Conservation (phyloP, 2,113 vertebrate species). For the Xiphophorus hellerii region DNA sequence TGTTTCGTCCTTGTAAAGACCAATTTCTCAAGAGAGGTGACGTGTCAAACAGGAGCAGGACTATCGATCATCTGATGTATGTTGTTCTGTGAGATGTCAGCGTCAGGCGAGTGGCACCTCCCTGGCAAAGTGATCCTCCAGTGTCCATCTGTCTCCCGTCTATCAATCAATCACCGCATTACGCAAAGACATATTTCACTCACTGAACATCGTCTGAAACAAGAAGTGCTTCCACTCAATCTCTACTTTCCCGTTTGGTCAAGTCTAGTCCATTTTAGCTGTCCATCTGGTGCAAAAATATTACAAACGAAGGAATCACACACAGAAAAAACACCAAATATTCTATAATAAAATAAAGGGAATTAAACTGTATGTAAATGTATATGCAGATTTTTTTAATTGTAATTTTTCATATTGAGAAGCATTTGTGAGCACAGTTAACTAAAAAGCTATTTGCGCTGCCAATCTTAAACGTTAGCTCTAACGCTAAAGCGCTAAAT, state of each 20-base stretch:
- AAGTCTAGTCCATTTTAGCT: conserved; percentile 40
- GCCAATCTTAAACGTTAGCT: no score
- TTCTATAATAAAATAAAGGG: no score
- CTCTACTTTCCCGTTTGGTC: conserved; percentile 7
- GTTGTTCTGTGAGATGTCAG: conserved; percentile 67
- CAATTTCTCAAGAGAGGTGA: conserved; percentile 51
- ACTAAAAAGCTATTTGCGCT: no score
- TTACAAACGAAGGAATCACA: conserved; percentile 53
- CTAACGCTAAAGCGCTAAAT: no score
- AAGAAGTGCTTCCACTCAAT: conserved; percentile 42
- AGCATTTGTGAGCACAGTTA: no score
- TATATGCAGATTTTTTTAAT: no score
- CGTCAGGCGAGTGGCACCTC: conserved; percentile 65
- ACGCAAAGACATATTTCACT: conserved; percentile 65
- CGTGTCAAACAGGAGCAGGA: conserved; percentile 37
- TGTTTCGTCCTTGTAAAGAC: conserved; percentile 41
- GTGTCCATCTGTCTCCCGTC: conserved; percentile 52
- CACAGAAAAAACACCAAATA: no score
- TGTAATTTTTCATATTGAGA: no score
- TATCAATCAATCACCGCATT: conserved; percentile 68
- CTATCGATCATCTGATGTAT: conserved; percentile 70
- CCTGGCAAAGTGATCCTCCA: conserved; percentile 52
- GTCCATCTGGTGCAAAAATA: conserved; percentile 56
- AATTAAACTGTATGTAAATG: no score
- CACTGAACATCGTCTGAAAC: conserved; percentile 49